Evolutionary conservation across 2,888 invertebrate genomes (phyloP), one percentile per base, ranked within the genome.

Genomic region (Heterodera filipjevi): DNA sequence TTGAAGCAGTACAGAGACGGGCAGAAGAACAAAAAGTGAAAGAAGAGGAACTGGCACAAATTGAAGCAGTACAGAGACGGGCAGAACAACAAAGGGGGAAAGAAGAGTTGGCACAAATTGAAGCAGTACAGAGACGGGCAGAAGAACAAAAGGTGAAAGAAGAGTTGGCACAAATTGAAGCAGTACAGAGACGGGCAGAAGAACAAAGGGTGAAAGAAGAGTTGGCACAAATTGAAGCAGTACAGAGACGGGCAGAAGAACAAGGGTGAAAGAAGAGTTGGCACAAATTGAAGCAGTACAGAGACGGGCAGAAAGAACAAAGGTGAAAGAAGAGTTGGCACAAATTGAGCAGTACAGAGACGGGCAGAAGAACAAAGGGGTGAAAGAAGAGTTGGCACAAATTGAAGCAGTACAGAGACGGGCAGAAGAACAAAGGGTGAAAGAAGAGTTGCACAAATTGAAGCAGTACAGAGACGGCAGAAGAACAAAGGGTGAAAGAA

Each of bases 221-320:
- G 22, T 19, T n/a, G n/a, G 53, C 53, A 53, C 53, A 53, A 53
- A 53, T 53, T 53, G 16, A 53, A 53, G 6, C 5, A 14, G 53
- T 53, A 19, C 81, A 33, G 79, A n/a, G 39, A 22, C 1, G 71
- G 59, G 64, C 59, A 30, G 68, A 74, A 19, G 81, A 81, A n/a
- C n/a, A n/a, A n/a, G n/a, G n/a, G n/a, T n/a, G n/a, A n/a, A n/a
- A 72, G 86, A 87, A 71, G 86, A 86, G 75, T 64, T 86, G 71
- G 83, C 81, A 44, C 84, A 85, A 53, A 86, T 85, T 66, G 81
- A 72, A 44, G 33, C 72, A 35, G 71, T 77, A 32, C 46, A 46
- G 66, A 66, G 68, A 59, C 39, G 79, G 71, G 81, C 83, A 14
- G 79, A 81, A 35, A 46, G n/a, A n/a, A n/a, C n/a, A n/a, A n/a